Base-by-base conservation (phyloP, 2,113 vertebrate species). In the Pelecanoides urinatrix region DNA sequence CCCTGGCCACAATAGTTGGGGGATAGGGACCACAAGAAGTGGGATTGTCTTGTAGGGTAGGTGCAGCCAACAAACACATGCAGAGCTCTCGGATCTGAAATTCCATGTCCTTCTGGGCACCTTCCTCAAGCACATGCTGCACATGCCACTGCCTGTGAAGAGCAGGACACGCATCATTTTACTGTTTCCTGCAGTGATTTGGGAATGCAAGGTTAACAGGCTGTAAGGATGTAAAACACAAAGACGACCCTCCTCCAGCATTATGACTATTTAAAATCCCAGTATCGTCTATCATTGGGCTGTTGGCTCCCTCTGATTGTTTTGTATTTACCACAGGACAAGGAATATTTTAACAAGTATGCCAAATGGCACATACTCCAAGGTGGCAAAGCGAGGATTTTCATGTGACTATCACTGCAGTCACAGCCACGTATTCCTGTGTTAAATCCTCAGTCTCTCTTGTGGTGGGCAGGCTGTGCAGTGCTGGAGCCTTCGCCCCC, bases 271-370 rank as follows among this genome's bases (percentile, higher is more conserved):
- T 81, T 65, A 29, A 88, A 42, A 7, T 50, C 11, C n/a, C 18
- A 34, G 3, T 11, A 6, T 23, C 0, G 0, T 49, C 61, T 40
- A 0, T 50, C 30, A 8, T 11, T 12, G 27, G 38, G 59, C 34
- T 76, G n/a, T 36, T 11, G 2, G 25, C 27, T 62, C 63, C 15
- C 27, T n/a, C 59, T 62, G 42, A 16, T 44, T 55, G 38, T 32
- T 73, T 13, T 65, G 9, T 42, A 6, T 83, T 76, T 44, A 25
- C 27, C 18, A 29, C 26, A 32, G 16, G 32, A 14, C 25, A 61
- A n/a, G n/a, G 38, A 36, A 10, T 62, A 11, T 17, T 68, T 47
- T 52, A 5, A 25, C 22, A 42, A 47, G 26, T 8, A 1, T 22
- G 18, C 18, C 3, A 52, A 22, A 42, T 22, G 5, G 40, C 16